Conservation (phyloP, 2,888 invertebrate genomes). For the Trachelus tabidus region DNA sequence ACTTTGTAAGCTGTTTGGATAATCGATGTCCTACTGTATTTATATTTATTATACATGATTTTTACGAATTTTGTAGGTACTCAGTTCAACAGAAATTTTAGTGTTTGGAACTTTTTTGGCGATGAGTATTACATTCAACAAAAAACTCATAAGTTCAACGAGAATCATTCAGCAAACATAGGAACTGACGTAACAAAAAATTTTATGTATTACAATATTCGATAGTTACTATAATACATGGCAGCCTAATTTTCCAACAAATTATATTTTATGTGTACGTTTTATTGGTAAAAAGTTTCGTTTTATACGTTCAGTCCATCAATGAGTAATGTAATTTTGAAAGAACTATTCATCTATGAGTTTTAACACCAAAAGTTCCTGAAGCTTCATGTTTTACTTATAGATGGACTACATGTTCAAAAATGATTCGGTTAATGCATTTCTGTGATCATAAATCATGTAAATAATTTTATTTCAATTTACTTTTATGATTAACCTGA, state of each 20-base stretch:
- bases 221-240: slow-evolving; percentile 12
- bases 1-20: too few relatives aligned
- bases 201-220: slow-evolving; percentile 33
- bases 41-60: neutral
- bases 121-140: slow-evolving; percentile 18
- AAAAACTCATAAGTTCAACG: neutral
- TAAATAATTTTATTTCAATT: neutral
- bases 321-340: neutral
- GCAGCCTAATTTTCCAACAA: neutral
- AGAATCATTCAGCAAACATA: neutral
- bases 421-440: neutral
- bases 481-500: neutral
- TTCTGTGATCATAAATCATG: neutral
- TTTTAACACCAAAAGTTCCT: neutral
- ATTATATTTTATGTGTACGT: neutral
- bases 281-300: neutral
- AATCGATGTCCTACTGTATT: neutral
- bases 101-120: slow-evolving; percentile 52
- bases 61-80: slow-evolving; percentile 30
- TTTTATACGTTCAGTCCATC: neutral
- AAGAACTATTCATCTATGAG: neutral
- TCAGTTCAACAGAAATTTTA: slow-evolving; percentile 31
- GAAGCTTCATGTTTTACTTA: neutral
- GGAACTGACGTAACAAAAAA: slow-evolving; percentile 9
- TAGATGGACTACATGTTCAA: neutral